Evolutionary conservation across 2,888 invertebrate genomes (phyloP).

Genomic region (Rhaphigaster nebulosa): DNA sequence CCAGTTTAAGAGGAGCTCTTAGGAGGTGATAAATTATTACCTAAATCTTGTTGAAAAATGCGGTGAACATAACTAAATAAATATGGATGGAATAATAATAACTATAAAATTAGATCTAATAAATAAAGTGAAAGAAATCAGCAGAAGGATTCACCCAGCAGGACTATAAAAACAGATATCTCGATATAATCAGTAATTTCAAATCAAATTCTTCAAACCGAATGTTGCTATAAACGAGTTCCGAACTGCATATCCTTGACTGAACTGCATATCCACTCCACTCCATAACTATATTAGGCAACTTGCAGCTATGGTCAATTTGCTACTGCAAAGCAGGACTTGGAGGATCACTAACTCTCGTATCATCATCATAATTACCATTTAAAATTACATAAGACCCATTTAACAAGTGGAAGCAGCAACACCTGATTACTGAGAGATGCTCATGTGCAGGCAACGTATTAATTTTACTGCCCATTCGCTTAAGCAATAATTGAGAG

Average conservation of each 20-base stretch:
- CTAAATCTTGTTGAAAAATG: no score
- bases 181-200: neutral
- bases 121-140: no score
- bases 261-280: neutral
- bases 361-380: neutral
- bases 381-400: neutral
- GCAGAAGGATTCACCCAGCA: no score
- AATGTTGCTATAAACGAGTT: neutral
- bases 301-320: neutral
- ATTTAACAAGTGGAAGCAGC: neutral
- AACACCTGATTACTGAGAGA: neutral
- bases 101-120: no score
- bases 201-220: neutral
- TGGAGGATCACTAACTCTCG: neutral
- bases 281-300: neutral
- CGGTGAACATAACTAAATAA: no score
- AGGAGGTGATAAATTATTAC: no score
- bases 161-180: neutral
- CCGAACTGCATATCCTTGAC: neutral
- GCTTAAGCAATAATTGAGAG: neutral
- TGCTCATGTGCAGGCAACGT: neutral
- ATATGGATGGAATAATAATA: no score
- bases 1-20: no score
- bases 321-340: neutral
- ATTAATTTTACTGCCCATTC: neutral